Evolutionary conservation across 2,113 vertebrate genomes (phyloP), one percentile per base, ranked within the genome.

Genomic region (Elachura formosa): DNA sequence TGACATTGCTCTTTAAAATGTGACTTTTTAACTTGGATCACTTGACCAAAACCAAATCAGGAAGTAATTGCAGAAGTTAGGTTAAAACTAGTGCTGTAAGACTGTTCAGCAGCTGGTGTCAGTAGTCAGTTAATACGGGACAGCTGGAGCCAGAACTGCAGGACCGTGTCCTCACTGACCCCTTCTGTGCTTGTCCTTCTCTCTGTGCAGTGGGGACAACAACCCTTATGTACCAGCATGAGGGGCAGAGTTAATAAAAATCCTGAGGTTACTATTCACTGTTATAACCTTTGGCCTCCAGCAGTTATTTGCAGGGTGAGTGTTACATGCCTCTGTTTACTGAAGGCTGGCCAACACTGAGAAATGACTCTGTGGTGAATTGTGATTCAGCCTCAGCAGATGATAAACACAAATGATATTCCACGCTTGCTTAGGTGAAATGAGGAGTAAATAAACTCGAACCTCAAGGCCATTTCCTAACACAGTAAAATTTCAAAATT

Each of bases 101-200:
- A 21, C 11, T n/a, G 23, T 46, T 33, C 38, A 58, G 48, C 21
- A 58, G 51, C 38, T 67, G 20, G 33, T 66, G 48, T 29, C 25
- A 62, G 12, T 9, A 54, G 49, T 11, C 26, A 17, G 26, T 26
- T 24, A 29, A 59, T 7, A 56, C 0, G 6, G 21, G 48, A 91
- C 11, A 34, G 33, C 10, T 71, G 56, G 26, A 91, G 23, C 10
- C 20, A 62, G 54, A 51, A 46, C 8, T 1, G 1, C 25, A 38
- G 33, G 18, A 24, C 16, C 2, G 1, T 22, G 54, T 24, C 67
- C 36, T 67, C 4, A 1, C 21, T 54, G 48, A 62, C 52, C 29
- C 14, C 28, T 52, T 40, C 31, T 0, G 0, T 0, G 3, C 28
- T 40, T 5, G 1, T 45, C 34, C 33, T 36, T 1, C 0, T 6